A percentile compares a stretch with the other conserved stretches of the same genome.
phyloP scores from a whole-genome alignment of 2,113 vertebrate genomes.

The Tinamus guttatus region DNA sequence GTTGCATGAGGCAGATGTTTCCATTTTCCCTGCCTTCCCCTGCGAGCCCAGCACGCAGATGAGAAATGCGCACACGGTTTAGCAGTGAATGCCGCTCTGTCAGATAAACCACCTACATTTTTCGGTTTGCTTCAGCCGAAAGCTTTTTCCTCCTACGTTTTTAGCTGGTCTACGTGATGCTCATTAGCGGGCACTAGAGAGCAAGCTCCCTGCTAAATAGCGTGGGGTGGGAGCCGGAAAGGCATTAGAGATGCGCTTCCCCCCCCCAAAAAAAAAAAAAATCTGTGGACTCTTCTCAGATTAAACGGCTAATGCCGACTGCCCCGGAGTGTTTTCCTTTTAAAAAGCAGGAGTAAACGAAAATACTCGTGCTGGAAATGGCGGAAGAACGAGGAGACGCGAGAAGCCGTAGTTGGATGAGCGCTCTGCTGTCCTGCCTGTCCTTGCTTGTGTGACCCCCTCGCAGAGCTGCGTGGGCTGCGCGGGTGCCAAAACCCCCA shows the following conservation, averaged over 20 bases:
- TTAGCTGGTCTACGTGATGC: not conserved
- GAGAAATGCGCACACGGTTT: fast-evolving
- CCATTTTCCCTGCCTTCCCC: not conserved
- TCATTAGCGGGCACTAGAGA: not conserved
- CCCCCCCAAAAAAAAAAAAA: not conserved
- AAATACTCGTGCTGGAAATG: not conserved
- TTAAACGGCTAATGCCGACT: not conserved
- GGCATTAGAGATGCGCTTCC: not conserved
- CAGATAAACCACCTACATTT: fast-evolving
- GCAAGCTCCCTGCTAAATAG: not conserved
- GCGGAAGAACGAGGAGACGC: not conserved
- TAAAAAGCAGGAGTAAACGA: not conserved
- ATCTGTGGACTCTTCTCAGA: not conserved
- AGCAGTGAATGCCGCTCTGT: not conserved
- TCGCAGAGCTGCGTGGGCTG: not conserved
- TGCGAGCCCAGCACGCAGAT: fast-evolving
- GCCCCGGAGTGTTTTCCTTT: not conserved
- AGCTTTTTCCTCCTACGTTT: not conserved
- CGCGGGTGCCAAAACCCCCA: too few species aligned
- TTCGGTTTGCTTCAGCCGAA: not conserved
- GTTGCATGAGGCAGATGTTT: not conserved
- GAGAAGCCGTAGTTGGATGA: fast-evolving
- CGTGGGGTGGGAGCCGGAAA: not conserved
- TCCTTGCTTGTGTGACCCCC: not conserved
- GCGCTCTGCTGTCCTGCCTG: not conserved